Evolutionary conservation across 2,797 vertebrate genomes (phyloP).

Genomic region (Hyperoplus lanceolatus): DNA sequence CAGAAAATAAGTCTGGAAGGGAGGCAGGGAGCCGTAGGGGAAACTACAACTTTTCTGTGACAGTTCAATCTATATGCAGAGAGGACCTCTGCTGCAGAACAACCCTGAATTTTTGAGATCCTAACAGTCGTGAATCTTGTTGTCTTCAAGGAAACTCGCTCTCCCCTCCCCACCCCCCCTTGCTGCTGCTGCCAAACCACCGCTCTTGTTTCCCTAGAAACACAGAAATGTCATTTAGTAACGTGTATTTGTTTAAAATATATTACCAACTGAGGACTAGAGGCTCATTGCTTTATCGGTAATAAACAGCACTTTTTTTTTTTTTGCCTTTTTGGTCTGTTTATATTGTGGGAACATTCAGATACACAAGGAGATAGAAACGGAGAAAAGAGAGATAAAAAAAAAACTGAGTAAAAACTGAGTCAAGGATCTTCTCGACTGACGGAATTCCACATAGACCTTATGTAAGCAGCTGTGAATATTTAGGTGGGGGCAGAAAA

Average conservation of each 20-base stretch:
- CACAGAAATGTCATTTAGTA: constrained; percentile 51
- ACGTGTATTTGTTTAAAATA: constrained; percentile 49
- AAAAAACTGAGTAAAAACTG: neutral
- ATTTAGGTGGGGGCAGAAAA: constrained; percentile 19
- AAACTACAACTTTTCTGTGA: constrained; percentile 41
- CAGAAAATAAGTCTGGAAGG: constrained; percentile 43
- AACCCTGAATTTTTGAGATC: constrained; percentile 37
- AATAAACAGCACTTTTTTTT: constrained; percentile 17
- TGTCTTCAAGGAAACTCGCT: constrained; percentile 30
- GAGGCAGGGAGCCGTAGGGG: constrained; percentile 7
- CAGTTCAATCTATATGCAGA: constrained; percentile 55
- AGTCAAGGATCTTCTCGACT: constrained; percentile 37
- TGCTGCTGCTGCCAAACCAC: constrained; percentile 57
- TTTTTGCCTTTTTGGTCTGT: constrained; percentile 2
- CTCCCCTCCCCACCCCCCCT: constrained; percentile 30
- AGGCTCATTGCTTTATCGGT: constrained; percentile 20
- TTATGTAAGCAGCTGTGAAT: constrained; percentile 24
- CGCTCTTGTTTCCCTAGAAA: constrained; percentile 72
- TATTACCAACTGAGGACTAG: constrained; percentile 11
- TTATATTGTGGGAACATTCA: constrained; percentile 1
- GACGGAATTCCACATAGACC: constrained; percentile 23
- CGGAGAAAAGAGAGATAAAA: constrained; percentile 9
- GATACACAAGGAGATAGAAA: neutral
- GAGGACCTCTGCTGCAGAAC: constrained; percentile 43
- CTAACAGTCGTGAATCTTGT: constrained; percentile 31